phyloP scores from a whole-genome alignment of 2,888 invertebrate species.

The Acanthopleura granulata region DNA sequence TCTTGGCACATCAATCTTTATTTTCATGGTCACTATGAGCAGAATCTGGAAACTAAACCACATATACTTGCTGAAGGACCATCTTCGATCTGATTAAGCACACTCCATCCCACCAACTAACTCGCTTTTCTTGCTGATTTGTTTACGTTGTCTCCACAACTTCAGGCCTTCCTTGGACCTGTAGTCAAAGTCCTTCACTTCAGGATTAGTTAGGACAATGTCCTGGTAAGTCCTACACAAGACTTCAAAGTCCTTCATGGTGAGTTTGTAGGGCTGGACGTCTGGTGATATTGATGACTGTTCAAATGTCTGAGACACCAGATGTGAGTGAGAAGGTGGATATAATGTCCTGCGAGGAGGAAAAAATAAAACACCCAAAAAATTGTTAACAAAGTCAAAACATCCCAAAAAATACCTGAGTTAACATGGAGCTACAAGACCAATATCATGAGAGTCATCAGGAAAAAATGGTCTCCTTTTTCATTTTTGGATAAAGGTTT shows the following conservation, averaged over 20 bases:
- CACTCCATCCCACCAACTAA: too few relatives aligned
- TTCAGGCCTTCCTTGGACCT: slow-evolving; percentile 71
- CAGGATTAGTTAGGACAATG: slow-evolving; percentile 73
- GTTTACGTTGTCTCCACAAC: slow-evolving; percentile 28
- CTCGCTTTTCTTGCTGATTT: background rate
- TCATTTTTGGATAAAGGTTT: too few relatives aligned
- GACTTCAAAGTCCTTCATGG: slow-evolving; percentile 83
- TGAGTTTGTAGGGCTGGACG: slow-evolving; percentile 80
- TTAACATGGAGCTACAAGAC: too few relatives aligned
- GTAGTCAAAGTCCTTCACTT: slow-evolving; percentile 76
- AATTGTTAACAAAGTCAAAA: too few relatives aligned
- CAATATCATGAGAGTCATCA: too few relatives aligned
- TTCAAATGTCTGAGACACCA: slow-evolving; percentile 78
- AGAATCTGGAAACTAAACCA: too few relatives aligned
- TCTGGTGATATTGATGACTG: slow-evolving; percentile 81
- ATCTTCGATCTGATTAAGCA: too few relatives aligned
- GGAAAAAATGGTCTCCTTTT: too few relatives aligned
- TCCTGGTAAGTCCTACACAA: slow-evolving; percentile 83
- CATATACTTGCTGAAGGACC: too few relatives aligned
- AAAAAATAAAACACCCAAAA: background rate
- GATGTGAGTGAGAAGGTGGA: slow-evolving; percentile 79
- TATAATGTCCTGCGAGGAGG: slow-evolving; percentile 76
- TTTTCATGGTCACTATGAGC: too few relatives aligned
- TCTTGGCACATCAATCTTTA: too few relatives aligned
- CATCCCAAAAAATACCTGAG: too few relatives aligned